Evolutionary conservation across 2,113 vertebrate species (phyloP).

Genomic region (Chlamydotis undulata): DNA sequence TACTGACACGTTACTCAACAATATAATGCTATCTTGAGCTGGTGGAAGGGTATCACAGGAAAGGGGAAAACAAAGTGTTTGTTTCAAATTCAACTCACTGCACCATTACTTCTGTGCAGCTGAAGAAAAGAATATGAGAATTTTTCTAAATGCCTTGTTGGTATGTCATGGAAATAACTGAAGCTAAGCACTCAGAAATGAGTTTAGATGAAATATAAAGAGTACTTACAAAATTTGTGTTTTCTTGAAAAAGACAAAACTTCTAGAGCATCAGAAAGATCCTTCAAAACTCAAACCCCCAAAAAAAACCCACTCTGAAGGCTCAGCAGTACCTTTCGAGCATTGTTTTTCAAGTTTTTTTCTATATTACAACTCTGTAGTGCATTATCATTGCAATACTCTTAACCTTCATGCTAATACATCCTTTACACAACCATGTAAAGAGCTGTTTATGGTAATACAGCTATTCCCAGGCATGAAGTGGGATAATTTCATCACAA

Average conservation of each 20-base stretch:
- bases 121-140: background rate
- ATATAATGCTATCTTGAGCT: background rate
- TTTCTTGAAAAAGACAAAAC: background rate
- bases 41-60: background rate
- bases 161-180: background rate
- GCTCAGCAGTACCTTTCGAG: background rate
- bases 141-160: background rate
- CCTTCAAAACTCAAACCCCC: background rate
- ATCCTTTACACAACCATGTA: background rate
- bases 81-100: background rate
- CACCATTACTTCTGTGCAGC: background rate
- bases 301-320: background rate
- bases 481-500: background rate
- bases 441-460: background rate
- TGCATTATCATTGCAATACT: background rate
- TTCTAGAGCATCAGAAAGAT: background rate
- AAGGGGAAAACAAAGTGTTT: background rate
- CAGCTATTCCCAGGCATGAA: background rate
- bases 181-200: background rate
- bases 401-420: background rate
- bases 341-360: background rate
- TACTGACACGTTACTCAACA: background rate
- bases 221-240: background rate
- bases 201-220: background rate
- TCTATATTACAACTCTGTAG: background rate